Conservation (phyloP, 2,797 vertebrate species). For the Crax fasciolata region DNA sequence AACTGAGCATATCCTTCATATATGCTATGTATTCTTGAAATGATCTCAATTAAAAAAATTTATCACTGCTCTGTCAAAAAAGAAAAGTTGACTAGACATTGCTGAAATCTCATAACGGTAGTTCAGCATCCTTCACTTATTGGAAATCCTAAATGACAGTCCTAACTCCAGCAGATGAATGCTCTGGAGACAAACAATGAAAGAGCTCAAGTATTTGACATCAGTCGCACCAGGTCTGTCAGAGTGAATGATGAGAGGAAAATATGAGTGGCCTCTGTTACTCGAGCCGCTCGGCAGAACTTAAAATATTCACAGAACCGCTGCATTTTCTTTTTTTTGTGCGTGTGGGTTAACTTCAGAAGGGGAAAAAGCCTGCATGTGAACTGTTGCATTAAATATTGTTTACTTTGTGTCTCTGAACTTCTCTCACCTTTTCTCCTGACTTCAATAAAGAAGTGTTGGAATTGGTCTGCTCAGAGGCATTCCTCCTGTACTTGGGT, state of each 20-base stretch:
- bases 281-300: background rate
- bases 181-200: constrained; percentile 23
- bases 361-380: background rate
- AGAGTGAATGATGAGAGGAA: background rate
- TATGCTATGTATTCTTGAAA: background rate
- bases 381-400: background rate
- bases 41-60: constrained; percentile 32
- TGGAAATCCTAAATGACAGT: constrained; percentile 17
- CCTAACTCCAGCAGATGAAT: background rate
- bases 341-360: background rate
- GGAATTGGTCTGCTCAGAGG: background rate
- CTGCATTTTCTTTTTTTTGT: background rate
- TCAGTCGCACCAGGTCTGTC: background rate
- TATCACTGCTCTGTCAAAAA: background rate
- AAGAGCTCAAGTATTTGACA: constrained; percentile 5
- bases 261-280: background rate
- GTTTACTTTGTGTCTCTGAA: background rate
- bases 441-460: background rate
- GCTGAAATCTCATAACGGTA: constrained; percentile 1
- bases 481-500: background rate
- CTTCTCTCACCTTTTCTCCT: background rate
- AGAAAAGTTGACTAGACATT: constrained; percentile 1
- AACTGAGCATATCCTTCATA: background rate
- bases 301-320: background rate
- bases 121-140: background rate